Evolutionary conservation across 2,113 vertebrate genomes (phyloP), one percentile per base, ranked within the genome.

Genomic region (Gavialis gangeticus): DNA sequence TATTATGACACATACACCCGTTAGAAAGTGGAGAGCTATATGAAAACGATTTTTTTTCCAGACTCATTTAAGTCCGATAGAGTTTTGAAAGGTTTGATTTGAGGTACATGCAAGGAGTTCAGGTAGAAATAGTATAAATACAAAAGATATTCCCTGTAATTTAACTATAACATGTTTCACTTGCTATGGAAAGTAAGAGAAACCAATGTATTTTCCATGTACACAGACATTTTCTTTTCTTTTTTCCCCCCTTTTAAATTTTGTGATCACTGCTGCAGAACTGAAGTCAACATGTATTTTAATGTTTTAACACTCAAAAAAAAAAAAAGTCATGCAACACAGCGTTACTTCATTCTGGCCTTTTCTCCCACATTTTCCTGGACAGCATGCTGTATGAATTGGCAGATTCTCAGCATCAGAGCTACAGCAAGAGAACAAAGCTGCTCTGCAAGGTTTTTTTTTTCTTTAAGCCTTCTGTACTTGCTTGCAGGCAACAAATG

Each of bases 371-470:
- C 63, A 54, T 30, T 46, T 82, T 92, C 62, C 76, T 87, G n/a
- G 25, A 60, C 27, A 78, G 58, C 9, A 64, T 55, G 55, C 37
- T 71, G 30, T 6, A 10, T 82, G 85, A 92, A 63, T 0, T 92
- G 75, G 79, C 76, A 91, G 81, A 81, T 90, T 85, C 84, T 82
- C 69, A 82, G 25, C 79, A 69, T 75, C 84, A 79, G 46, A 59
- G 2, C 86, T 62, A 87, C 7, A 85, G 5, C 34, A 95, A 85
- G 4, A 83, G 58, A 85, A 82, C 62, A 1, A 79, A 96, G 87
- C 90, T 91, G 37, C 63, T 95, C 55, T 88, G 21, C 87, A 92
- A 84, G 93, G 88, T 91, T 46, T 46, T 46, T 46, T 46, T 46
- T 46, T 46, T 9, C 9, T 46, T 46, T 2, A 46, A 88, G 92